Evolutionary conservation across 2,113 vertebrate genomes (phyloP).

Genomic region (Calyptomena viridis): DNA sequence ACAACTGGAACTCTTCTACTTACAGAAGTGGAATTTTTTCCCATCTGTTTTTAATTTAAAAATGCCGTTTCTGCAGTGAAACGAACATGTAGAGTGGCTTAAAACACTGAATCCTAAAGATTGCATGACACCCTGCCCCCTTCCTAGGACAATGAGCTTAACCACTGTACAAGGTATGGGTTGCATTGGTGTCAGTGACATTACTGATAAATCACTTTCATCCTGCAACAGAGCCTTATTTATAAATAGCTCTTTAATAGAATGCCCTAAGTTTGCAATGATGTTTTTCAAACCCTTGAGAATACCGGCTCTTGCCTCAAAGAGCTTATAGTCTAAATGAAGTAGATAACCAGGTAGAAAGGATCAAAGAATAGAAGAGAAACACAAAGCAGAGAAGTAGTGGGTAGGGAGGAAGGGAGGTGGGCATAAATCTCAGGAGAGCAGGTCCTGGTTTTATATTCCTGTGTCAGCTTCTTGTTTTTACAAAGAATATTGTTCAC

Average conservation of each 20-base stretch:
- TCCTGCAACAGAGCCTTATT: slow-evolving; percentile 1
- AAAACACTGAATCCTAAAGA: neutral
- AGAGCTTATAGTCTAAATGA: slow-evolving; percentile 43
- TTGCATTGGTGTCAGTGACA: neutral
- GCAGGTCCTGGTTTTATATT: neutral
- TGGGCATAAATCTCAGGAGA: neutral
- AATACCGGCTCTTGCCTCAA: slow-evolving; percentile 24
- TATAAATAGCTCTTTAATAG: slow-evolving; percentile 48
- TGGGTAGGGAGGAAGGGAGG: neutral
- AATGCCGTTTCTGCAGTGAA: neutral
- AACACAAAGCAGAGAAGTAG: neutral
- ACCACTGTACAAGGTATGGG: neutral
- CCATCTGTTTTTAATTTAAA: slow-evolving; percentile 14
- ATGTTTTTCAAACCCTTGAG: slow-evolving; percentile 36
- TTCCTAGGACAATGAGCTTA: neutral
- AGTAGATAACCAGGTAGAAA: slow-evolving; percentile 47
- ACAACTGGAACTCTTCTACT: slow-evolving; percentile 44
- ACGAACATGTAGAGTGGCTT: neutral
- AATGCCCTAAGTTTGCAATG: slow-evolving; percentile 22
- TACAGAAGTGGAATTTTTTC: neutral
- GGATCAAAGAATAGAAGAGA: slow-evolving; percentile 7
- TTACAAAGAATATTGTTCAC: neutral
- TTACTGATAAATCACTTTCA: slow-evolving; percentile 10
- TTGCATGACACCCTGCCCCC: neutral
- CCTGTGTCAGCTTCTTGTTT: neutral